Evolutionary conservation across 2,888 invertebrate genomes (phyloP).

Genomic region (Andrena fulva): DNA sequence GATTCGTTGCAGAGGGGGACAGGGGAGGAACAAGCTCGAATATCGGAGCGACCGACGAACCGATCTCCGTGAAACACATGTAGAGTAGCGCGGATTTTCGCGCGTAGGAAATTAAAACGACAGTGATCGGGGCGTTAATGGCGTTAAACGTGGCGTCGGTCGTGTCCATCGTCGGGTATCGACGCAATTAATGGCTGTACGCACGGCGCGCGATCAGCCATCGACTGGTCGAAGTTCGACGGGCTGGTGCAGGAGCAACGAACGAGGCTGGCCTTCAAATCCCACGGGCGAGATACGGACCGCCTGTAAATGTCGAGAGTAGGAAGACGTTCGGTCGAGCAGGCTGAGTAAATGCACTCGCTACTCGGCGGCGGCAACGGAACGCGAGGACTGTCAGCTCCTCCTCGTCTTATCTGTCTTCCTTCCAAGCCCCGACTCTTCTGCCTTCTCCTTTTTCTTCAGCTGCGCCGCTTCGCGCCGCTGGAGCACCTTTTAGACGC

Average conservation of each 20-base stretch:
- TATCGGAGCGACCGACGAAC: slow-evolving; percentile 44
- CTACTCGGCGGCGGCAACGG: slow-evolving; percentile 69
- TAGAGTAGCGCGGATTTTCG: slow-evolving; percentile 18
- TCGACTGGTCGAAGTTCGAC: background rate
- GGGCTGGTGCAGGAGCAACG: background rate
- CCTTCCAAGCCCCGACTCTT: slow-evolving; percentile 17
- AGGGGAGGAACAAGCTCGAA: slow-evolving; percentile 10
- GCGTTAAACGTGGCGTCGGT: slow-evolving; percentile 12
- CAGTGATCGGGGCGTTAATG: slow-evolving; percentile 50
- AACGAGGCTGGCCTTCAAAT: slow-evolving; percentile 15
- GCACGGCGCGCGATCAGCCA: background rate
- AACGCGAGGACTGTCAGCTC: slow-evolving; percentile 69
- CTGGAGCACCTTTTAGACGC: slow-evolving; percentile 65
- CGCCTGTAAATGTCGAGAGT: slow-evolving; percentile 26
- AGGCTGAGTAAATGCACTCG: slow-evolving; percentile 62
- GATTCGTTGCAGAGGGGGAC: slow-evolving; percentile 42
- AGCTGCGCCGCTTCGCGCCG: slow-evolving; percentile 12
- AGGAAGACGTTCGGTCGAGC: slow-evolving; percentile 32
- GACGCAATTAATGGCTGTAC: background rate
- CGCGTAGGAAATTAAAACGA: slow-evolving; percentile 44
- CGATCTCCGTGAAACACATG: slow-evolving; percentile 36
- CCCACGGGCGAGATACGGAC: slow-evolving; percentile 20
- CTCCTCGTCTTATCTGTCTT: slow-evolving; percentile 47
- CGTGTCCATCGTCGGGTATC: background rate
- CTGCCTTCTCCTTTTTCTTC: slow-evolving; percentile 28